Base-by-base conservation (phyloP, 2,113 vertebrate species). In the Pteropus alecto region DNA sequence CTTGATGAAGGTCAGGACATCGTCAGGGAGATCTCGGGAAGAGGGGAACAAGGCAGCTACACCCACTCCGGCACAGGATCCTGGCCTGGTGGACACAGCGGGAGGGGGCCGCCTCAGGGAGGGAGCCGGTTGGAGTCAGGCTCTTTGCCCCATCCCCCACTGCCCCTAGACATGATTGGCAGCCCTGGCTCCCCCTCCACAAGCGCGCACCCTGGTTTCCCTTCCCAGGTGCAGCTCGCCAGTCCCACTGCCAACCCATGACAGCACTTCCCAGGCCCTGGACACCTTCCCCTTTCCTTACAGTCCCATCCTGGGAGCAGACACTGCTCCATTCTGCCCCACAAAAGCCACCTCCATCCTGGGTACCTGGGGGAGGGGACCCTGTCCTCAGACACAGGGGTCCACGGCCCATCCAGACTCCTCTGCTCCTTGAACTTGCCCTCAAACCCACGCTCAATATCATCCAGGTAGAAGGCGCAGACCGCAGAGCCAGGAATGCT, bases 401-500 rank as follows among this genome's bases (percentile, higher is more conserved):
- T 98, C 99, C 99, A 99, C 65, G 99, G 98, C 0, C 99, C 99
- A 85, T 99, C 98, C 0, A 99, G 98, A 63, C 99, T 99, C 33
- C 98, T 98, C 98, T 99, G 99, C 98, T 99, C 99, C 18, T 99
- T 99, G 86, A 99, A 99, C 97, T 99, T 99, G 21, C 99, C 99
- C 10, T 98, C 98, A 89, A 99, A 99, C 0, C 98, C 99, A n/a
- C 94, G 98, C 90, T 99, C 99, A 15, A 99, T 98, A n/a, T 99
- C 99, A 0, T 99, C 99, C 99, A 99, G 99, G 98, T 99, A 99
- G 98, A 99, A 99, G 30, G 99, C 99, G 3, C 99, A 99, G 93
- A 99, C 99, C 0, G 99, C 99, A 0, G 99, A 99, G 71, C 99
- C 99, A 0, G 99, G 99, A 98, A 99, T 99, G 98, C 99, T 99